Conservation (phyloP, 2,113 vertebrate genomes). For the Hydrochoerus hydrochaeris region DNA sequence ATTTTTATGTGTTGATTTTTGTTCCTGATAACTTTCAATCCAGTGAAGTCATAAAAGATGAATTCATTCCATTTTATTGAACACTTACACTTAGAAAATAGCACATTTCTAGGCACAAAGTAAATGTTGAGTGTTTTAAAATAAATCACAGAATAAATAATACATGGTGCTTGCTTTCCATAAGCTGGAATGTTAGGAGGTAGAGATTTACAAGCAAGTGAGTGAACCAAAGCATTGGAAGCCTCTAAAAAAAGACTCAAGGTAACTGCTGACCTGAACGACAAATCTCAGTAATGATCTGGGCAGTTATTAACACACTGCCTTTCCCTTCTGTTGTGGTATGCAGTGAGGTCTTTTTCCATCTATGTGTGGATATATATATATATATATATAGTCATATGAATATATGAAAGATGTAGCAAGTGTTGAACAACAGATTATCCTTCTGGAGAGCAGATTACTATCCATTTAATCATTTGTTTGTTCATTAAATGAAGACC, state of each 20-base stretch:
- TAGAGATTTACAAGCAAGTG: neutral
- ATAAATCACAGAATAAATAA: neutral
- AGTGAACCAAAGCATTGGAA: neutral
- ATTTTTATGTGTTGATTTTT: neutral
- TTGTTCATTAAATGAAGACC: constrained; percentile 4
- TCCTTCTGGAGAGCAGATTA: neutral
- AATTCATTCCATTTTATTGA: neutral
- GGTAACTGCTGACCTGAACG: neutral
- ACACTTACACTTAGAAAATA: neutral
- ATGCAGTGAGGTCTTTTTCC: neutral
- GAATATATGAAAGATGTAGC: neutral
- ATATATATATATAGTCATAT: neutral
- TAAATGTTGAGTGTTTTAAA: neutral
- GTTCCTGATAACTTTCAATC: neutral
- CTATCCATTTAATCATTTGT: neutral
- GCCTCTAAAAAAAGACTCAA: neutral
- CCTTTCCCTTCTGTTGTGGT: neutral
- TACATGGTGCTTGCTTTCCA: neutral
- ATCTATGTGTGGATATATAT: neutral
- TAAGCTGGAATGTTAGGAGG: neutral
- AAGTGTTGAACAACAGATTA: neutral
- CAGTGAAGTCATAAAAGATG: neutral
- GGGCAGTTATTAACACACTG: neutral
- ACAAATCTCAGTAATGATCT: neutral
- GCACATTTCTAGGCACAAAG: neutral